Conservation (phyloP, 1,140 invertebrate species). For the Cotesia typhae region DNA sequence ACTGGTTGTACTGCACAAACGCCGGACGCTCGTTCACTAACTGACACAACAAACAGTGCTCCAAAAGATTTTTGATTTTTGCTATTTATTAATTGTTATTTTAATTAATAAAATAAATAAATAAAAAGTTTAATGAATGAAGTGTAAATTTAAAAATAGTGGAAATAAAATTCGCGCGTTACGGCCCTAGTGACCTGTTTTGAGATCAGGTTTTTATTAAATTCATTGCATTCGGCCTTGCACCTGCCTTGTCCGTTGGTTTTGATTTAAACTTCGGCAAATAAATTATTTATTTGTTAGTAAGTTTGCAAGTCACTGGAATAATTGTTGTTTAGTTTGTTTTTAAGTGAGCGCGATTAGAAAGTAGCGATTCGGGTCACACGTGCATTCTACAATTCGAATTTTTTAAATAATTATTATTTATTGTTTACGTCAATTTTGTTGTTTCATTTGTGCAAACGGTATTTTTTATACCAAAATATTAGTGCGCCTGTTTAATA, state of each 20-base stretch:
- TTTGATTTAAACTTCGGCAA: neutral
- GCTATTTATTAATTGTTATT: too few relatives aligned
- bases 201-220: neutral
- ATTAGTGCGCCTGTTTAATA: neutral
- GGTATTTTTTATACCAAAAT: neutral
- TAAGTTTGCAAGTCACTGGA: neutral
- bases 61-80: neutral
- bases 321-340: neutral
- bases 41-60: conserved; percentile 17
- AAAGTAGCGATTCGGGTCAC: conserved; percentile 33
- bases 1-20: conserved; percentile 21
- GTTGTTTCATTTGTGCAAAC: too few relatives aligned
- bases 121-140: neutral
- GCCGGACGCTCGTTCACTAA: conserved; percentile 35
- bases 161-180: neutral
- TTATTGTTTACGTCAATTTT: neutral
- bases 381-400: conserved; percentile 15
- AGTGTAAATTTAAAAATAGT: neutral
- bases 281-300: neutral
- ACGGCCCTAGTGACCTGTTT: conserved; percentile 20
- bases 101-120: neutral
- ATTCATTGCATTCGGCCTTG: neutral
- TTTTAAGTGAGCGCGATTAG: conserved; percentile 32
- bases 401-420: neutral
- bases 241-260: conserved; percentile 10